Base-by-base conservation (phyloP, 1,140 invertebrate species). In the Portunus trituberculatus region DNA sequence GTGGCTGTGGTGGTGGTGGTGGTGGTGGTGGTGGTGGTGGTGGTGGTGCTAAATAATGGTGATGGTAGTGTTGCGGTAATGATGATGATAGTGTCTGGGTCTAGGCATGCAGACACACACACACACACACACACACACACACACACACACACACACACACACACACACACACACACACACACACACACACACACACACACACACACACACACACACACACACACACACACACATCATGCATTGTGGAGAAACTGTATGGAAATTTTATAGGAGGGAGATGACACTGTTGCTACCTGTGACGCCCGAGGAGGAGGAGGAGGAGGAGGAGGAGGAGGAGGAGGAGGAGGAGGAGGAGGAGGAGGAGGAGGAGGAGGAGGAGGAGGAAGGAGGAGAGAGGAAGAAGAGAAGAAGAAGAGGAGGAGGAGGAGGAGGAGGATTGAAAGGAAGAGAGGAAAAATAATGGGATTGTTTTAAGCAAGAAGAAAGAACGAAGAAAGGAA, bases 61-160 rank as follows among this genome's bases (percentile, higher is more conserved):
- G 28, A 31, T 12, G 32, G 0, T 86, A 3, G 28, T n/a, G 12
- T 28, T 0, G 28, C 83, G 12, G 20, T 83, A 25, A 39, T 6
- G 39, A 39, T 39, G 39, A 39, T 39, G 39, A 39, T 39, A 39
- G 39, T 39, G 39, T 39, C 39, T 39, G 39, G 39, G 39, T 39
- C 39, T 39, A 39, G 39, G 39, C 39, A 39, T 6, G 6, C 39
- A n/a, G 2, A n/a, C 76, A n/a, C 76, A n/a, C 76, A n/a, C 76
- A n/a, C 76, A n/a, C 76, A n/a, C 76, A n/a, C 76, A n/a, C 76
- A n/a, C 76, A n/a, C 76, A n/a, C 76, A n/a, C 76, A n/a, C 76
- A n/a, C 76, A n/a, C 76, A n/a, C 76, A n/a, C 76, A n/a, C 76
- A n/a, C 76, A n/a, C 76, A n/a, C 76, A n/a, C 76, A n/a, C 76